Percentiles rank a stretch among this genome's conserved stretches.
Conservation (phyloP, 2,888 invertebrate genomes). For the Orchesellides sinensis region DNA sequence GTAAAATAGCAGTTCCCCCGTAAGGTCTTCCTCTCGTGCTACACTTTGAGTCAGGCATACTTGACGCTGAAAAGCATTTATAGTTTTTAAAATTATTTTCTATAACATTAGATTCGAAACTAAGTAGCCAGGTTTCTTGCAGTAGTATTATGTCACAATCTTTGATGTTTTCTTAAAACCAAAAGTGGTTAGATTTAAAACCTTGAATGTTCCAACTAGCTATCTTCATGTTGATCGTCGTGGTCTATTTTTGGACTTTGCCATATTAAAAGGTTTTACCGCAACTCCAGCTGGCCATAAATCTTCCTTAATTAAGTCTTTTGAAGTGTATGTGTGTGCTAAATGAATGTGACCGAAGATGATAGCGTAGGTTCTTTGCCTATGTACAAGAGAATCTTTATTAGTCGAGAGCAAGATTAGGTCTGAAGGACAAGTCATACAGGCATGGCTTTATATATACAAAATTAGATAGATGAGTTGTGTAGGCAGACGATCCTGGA, state of each 20-base stretch:
- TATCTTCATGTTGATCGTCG: background rate
- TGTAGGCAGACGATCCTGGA: too few species aligned
- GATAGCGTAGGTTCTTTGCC: too few species aligned
- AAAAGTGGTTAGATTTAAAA: slow-evolving; percentile 14
- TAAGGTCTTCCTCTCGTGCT: background rate
- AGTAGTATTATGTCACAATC: slow-evolving; percentile 12
- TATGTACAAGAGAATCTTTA: too few species aligned
- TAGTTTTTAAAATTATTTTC: background rate
- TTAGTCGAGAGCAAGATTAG: too few species aligned
- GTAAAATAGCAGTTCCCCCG: slow-evolving; percentile 5
- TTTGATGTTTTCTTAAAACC: slow-evolving; percentile 1
- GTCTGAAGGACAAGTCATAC: too few species aligned
- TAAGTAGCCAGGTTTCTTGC: slow-evolving; percentile 17
- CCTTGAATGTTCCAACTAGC: slow-evolving; percentile 17
- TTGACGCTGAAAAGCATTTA: background rate
- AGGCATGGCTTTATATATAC: too few species aligned
- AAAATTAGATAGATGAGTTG: too few species aligned
- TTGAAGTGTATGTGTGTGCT: too few species aligned
- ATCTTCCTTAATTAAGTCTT: too few species aligned
- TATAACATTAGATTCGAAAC: background rate
- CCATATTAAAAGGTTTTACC: background rate
- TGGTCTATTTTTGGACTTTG: background rate
- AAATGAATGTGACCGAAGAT: too few species aligned
- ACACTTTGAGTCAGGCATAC: slow-evolving; percentile 6
- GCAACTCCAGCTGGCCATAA: slow-evolving; percentile 1